Percentiles rank a stretch among this genome's conserved stretches.
phyloP scores from a whole-genome alignment of 2,113 vertebrate species.

The Cephalopholis sonnerati region DNA sequence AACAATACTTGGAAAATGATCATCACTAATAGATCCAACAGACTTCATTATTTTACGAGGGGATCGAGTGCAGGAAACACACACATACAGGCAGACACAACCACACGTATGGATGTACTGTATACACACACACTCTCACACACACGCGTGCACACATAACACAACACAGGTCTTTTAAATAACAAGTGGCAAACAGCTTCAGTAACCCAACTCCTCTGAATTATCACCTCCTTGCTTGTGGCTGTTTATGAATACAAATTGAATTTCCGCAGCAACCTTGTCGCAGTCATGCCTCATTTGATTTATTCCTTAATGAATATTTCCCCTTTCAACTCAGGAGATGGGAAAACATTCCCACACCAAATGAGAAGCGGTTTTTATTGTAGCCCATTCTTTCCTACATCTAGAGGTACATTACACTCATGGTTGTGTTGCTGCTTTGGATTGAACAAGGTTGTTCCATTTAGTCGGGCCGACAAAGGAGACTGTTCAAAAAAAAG shows the following conservation, averaged over 20 bases:
- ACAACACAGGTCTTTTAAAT: slow-evolving; percentile 74
- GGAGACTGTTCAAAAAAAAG: slow-evolving; percentile 26
- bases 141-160: slow-evolving; percentile 5
- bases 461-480: slow-evolving; percentile 59
- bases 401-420: slow-evolving; percentile 73
- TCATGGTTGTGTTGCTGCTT: slow-evolving; percentile 53
- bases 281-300: slow-evolving; percentile 85
- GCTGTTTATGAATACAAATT: slow-evolving; percentile 86
- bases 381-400: slow-evolving; percentile 64
- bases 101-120: not conserved
- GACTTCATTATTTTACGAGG: slow-evolving; percentile 66
- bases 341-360: slow-evolving; percentile 81
- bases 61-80: slow-evolving; percentile 30
- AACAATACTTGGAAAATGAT: slow-evolving; percentile 75
- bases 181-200: slow-evolving; percentile 77
- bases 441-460: slow-evolving; percentile 61
- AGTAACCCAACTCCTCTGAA: slow-evolving; percentile 79
- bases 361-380: slow-evolving; percentile 76
- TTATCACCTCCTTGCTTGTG: slow-evolving; percentile 81
- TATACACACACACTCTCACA: not conserved
- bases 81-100: slow-evolving; percentile 8
- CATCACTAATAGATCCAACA: slow-evolving; percentile 65
- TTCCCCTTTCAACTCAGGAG: slow-evolving; percentile 77
- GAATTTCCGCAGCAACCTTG: slow-evolving; percentile 79
- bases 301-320: slow-evolving; percentile 85